Evolutionary conservation across 2,888 invertebrate genomes (phyloP).

Genomic region (Eilema caniola): DNA sequence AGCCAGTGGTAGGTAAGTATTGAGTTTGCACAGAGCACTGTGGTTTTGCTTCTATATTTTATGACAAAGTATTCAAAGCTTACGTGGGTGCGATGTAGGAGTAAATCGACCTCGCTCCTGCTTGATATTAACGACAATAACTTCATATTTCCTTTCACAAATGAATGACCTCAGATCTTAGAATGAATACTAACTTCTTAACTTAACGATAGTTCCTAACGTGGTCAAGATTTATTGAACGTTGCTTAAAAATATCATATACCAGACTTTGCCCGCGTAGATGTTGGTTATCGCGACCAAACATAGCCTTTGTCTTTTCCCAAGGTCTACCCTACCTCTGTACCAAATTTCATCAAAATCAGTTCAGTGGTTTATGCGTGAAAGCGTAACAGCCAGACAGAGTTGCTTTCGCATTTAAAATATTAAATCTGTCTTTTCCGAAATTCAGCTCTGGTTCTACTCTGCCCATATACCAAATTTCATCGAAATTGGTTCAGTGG

Average conservation of each 20-base stretch:
- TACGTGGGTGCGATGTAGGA: conserved; percentile 78
- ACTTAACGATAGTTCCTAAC: neutral
- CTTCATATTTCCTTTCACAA: conserved; percentile 58
- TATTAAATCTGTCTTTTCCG: too few species aligned
- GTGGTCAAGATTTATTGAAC: neutral
- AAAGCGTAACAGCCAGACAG: too few species aligned
- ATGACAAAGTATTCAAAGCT: conserved; percentile 66
- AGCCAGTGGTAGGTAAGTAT: conserved; percentile 62
- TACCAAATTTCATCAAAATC: too few species aligned
- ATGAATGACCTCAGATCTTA: conserved; percentile 42
- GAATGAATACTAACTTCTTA: conserved; percentile 4
- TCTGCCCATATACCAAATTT: too few species aligned
- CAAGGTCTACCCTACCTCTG: too few species aligned
- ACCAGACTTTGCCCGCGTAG: too few species aligned
- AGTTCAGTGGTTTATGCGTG: too few species aligned
- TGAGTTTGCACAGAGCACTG: conserved; percentile 67
- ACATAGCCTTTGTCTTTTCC: too few species aligned
- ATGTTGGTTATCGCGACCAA: too few species aligned
- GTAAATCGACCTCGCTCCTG: conserved; percentile 61
- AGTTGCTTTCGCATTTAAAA: too few species aligned
- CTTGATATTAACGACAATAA: conserved; percentile 60
- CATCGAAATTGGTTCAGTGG: too few species aligned
- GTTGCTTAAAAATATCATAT: neutral
- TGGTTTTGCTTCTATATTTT: conserved; percentile 63
- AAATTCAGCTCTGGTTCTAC: too few species aligned